Base-by-base conservation (phyloP, 2,113 vertebrate species). In the Peromyscus californicus region DNA sequence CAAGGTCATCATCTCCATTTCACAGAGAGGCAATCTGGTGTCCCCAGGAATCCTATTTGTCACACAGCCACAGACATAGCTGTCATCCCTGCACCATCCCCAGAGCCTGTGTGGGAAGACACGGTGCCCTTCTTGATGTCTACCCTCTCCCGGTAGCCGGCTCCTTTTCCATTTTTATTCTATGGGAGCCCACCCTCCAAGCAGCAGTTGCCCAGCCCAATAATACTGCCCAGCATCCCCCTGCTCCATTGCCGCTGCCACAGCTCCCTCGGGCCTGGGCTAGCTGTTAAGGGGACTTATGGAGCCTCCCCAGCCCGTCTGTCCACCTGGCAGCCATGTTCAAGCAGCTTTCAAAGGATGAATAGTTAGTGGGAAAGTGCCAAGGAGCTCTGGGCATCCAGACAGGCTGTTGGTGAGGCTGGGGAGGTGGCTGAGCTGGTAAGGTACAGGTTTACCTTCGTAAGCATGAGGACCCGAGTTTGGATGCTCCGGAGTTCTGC, bases 181-280 rank as follows among this genome's bases (percentile, higher is more conserved):
- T n/a, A 1, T 4, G 3, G 26, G 45, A 83, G 33, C 33, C 69
- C 45, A 39, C n/a, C 51, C 76, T 67, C 39, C 36, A 29, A 33
- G 36, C 61, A 76, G 45, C 16, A 16, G 4, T 4, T 8, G 45
- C 21, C 33, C 65, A 31, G n/a, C 26, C 72, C 76, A 36, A 0
- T 0, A 67, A n/a, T 36, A 7, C 0, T 1, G 22, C 24, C 1
- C 16, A 36, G 1, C 5, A 26, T 65, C 26, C 54, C 5, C 2
- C 91, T 65, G 13, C 4, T 36, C 19, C 9, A n/a, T 57, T 3
- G 21, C 90, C 45, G 26, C 24, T 36, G 21, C 21, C 61, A 36
- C 36, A 54, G 33, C 45, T 33, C 82, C 42, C 51, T 45, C 2
- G 1, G n/a, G 59, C 4, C 42, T 31, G 33, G 33, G 13, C 15